Conservation (phyloP, 2,797 vertebrate genomes). For the Xiphophorus birchmanni region DNA sequence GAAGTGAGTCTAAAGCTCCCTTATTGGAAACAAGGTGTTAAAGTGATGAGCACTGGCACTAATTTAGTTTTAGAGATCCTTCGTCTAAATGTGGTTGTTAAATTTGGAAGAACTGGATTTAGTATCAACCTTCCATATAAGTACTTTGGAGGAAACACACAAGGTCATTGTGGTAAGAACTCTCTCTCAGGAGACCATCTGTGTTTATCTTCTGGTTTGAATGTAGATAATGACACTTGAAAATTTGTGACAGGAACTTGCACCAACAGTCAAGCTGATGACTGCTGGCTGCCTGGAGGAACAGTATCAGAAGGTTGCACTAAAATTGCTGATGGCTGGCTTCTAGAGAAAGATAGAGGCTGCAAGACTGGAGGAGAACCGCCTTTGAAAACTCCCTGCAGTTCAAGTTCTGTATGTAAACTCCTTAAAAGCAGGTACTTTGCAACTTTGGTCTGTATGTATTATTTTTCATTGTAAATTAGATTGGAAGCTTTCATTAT, state of each 20-base stretch:
- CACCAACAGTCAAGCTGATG: conserved; percentile 86
- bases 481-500: neutral
- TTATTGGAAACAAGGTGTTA: conserved; percentile 76
- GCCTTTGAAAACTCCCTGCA: conserved; percentile 60
- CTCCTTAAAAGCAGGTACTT: conserved; percentile 75
- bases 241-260: conserved; percentile 84
- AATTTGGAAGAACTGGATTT: conserved; percentile 89
- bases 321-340: conserved; percentile 88
- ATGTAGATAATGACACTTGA: neutral
- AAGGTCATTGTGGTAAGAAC: conserved; percentile 92
- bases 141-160: conserved; percentile 88
- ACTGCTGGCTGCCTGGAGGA: conserved; percentile 87
- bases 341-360: conserved; percentile 72
- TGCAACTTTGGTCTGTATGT: neutral
- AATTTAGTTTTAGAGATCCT: conserved; percentile 84
- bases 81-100: conserved; percentile 75
- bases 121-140: conserved; percentile 82
- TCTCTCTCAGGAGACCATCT: neutral
- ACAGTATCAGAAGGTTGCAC: conserved; percentile 79
- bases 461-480: neutral
- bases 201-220: neutral
- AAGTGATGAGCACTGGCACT: conserved; percentile 70
- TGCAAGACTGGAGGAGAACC: conserved; percentile 71
- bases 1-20: conserved; percentile 56
- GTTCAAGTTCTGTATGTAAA: conserved; percentile 66